Percentiles rank a stretch among this genome's conserved stretches.
Conservation (phyloP, 2,888 invertebrate species). For the Cantharis rustica region DNA sequence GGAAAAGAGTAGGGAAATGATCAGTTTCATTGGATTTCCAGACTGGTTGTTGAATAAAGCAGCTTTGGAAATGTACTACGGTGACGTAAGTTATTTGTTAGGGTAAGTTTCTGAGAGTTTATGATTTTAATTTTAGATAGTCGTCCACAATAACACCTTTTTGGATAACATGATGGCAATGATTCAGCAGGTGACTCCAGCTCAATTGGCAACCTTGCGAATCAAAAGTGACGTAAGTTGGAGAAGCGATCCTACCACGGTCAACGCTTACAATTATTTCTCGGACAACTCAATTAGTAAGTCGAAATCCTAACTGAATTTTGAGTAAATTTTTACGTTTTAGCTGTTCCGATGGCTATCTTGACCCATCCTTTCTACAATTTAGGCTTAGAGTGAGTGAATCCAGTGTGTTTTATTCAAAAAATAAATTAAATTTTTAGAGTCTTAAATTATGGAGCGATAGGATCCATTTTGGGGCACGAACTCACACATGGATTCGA, state of each 20-base stretch:
- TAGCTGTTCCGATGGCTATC: slow-evolving; percentile 84
- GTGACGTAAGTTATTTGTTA: slow-evolving; percentile 60
- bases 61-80: slow-evolving; percentile 69
- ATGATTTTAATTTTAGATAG: slow-evolving; percentile 53
- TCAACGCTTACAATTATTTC: slow-evolving; percentile 82
- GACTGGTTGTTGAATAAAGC: slow-evolving; percentile 73
- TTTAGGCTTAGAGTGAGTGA: slow-evolving; percentile 80
- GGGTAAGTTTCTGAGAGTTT: background rate
- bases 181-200: slow-evolving; percentile 61
- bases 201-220: slow-evolving; percentile 62
- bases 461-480: slow-evolving; percentile 80
- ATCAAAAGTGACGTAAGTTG: slow-evolving; percentile 66
- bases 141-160: slow-evolving; percentile 63
- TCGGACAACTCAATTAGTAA: slow-evolving; percentile 82
- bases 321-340: slow-evolving; percentile 32
- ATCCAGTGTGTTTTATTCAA: background rate
- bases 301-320: slow-evolving; percentile 37
- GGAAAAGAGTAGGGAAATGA: slow-evolving; percentile 75
- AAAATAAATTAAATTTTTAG: slow-evolving; percentile 54
- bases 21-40: slow-evolving; percentile 77
- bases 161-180: slow-evolving; percentile 73
- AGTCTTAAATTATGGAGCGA: slow-evolving; percentile 80
- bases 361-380: slow-evolving; percentile 84
- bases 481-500: slow-evolving; percentile 68
- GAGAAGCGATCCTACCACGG: slow-evolving; percentile 78